Percentiles rank a stretch among this genome's conserved stretches.
Conservation (phyloP, 64 coral and sea anemone species). For the Cladopsammia gracilis region DNA sequence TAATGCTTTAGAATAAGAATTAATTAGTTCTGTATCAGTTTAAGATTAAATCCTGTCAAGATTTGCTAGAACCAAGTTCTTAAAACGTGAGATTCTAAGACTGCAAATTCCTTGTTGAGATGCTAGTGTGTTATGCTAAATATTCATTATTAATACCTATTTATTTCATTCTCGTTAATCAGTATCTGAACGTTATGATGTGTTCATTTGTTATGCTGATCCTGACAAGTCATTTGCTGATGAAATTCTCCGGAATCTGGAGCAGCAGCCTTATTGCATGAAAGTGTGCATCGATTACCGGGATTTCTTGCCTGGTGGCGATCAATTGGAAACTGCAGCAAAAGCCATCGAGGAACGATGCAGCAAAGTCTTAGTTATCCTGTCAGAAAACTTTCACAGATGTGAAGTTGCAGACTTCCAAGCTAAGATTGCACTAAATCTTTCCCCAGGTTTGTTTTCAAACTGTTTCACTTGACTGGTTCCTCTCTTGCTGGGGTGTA, state of each 20-base stretch:
- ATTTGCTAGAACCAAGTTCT: too few species aligned
- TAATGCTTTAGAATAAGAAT: too few species aligned
- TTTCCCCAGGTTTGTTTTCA: conserved; percentile 80
- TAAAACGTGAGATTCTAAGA: too few species aligned
- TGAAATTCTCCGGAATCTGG: conserved; percentile 72
- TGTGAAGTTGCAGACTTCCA: conserved; percentile 77
- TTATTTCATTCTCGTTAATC: neutral
- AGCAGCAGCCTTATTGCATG: conserved; percentile 64
- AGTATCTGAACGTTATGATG: conserved; percentile 76
- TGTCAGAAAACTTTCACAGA: conserved; percentile 83
- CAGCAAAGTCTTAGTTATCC: conserved; percentile 74
- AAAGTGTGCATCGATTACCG: conserved; percentile 82
- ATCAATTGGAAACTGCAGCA: conserved; percentile 32
- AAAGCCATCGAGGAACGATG: conserved; percentile 70
- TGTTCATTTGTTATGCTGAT: conserved; percentile 73
- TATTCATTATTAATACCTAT: neutral
- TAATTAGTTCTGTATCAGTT: too few species aligned
- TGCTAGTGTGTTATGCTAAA: neutral
- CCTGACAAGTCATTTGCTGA: conserved; percentile 73
- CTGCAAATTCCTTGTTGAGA: too few species aligned
- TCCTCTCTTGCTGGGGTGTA: neutral
- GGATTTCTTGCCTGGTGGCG: conserved; percentile 63
- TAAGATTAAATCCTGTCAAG: too few species aligned
- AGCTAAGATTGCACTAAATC: conserved; percentile 69
- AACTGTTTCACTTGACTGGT: neutral